Evolutionary conservation across 1,140 invertebrate genomes (phyloP).

Genomic region (Aphidius ervi): DNA sequence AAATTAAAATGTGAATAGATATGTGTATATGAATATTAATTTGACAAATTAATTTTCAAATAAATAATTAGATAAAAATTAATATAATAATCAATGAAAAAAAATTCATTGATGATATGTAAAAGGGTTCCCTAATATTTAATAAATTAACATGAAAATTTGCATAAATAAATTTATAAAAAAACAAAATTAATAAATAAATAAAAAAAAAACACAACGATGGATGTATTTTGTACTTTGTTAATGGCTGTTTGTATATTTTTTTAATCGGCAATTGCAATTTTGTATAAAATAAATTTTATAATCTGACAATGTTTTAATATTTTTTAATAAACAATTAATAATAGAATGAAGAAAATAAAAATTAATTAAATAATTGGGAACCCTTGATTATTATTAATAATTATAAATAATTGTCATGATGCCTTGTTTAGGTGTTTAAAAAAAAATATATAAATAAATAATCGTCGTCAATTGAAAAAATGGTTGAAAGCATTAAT

Average conservation of each 20-base stretch:
- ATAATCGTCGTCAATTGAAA: no score
- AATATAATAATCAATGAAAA: slow-evolving; percentile 5
- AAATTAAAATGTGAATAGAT: no score
- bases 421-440: no score
- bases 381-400: slow-evolving; percentile 4
- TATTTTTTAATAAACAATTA: no score
- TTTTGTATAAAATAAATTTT: slow-evolving; percentile 39
- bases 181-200: slow-evolving; percentile 12
- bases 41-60: not conserved
- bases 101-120: not conserved
- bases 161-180: not conserved
- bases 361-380: slow-evolving; percentile 1
- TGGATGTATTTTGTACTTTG: slow-evolving; percentile 38
- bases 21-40: no score
- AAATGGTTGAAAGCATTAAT: no score
- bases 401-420: no score
- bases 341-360: no score
- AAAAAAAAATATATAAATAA: no score
- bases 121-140: not conserved
- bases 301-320: slow-evolving; percentile 22
- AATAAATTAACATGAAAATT: not conserved
- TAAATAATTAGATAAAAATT: not conserved
- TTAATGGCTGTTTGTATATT: slow-evolving; percentile 32
- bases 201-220: slow-evolving; percentile 33
- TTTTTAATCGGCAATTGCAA: slow-evolving; percentile 32